phyloP scores from a whole-genome alignment of 1,140 invertebrate species.

The Hycleus cichorii region DNA sequence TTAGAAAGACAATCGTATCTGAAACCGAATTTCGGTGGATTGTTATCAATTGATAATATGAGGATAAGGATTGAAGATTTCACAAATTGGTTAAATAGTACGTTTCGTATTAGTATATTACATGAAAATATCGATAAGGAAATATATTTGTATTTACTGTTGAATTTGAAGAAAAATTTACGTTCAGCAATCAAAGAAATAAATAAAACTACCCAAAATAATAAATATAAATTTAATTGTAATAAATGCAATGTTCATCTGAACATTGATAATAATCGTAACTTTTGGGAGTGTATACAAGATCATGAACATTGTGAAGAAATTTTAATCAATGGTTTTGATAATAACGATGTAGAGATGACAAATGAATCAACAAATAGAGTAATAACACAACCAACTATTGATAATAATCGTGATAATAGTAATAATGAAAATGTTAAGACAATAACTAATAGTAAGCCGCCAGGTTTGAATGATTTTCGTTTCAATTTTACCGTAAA shows the following conservation, averaged over 20 bases:
- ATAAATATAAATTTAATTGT: conserved; percentile 15
- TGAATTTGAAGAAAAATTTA: conserved; percentile 20
- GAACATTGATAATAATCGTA: conserved; percentile 7
- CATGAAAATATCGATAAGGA: conserved; percentile 5
- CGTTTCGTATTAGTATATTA: conserved; percentile 15
- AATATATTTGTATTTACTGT: conserved; percentile 12
- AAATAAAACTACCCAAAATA: conserved; percentile 2
- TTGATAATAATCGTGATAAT: conserved; percentile 2
- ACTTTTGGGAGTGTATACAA: conserved; percentile 23
- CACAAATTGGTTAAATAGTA: conserved; percentile 20
- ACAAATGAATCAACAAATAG: background rate
- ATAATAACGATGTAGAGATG: conserved; percentile 3
- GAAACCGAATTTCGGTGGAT: background rate
- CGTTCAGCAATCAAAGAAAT: conserved; percentile 18
- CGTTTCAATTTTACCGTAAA: conserved; percentile 2
- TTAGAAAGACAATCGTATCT: conserved; percentile 6
- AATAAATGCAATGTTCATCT: conserved; percentile 20
- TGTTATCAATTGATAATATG: conserved; percentile 4
- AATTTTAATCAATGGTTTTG: conserved; percentile 11
- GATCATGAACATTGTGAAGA: conserved; percentile 28
- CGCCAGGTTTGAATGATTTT: background rate
- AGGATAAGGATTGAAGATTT: conserved; percentile 17
- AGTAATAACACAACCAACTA: conserved; percentile 11
- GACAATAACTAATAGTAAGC: background rate
- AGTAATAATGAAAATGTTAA: background rate